phyloP scores from a whole-genome alignment of 2,113 vertebrate species.

The Perccottus glenii region DNA sequence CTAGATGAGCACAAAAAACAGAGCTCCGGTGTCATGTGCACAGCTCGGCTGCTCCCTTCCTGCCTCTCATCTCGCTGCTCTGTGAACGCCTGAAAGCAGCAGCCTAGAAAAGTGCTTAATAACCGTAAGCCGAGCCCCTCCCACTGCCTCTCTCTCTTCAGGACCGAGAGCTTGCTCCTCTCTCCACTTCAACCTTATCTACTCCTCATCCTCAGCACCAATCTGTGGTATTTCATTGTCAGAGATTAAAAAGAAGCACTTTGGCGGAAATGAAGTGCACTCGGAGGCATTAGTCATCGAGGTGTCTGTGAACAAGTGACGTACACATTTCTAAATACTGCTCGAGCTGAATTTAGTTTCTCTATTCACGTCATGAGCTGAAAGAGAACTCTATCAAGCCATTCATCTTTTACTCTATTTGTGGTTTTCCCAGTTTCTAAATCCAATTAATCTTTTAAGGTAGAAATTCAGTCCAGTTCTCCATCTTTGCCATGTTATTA shows the following conservation, averaged over 20 bases:
- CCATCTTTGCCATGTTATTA: too few species aligned
- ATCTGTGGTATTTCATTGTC: slow-evolving; percentile 2
- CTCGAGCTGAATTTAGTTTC: slow-evolving; percentile 2
- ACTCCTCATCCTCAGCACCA: slow-evolving; percentile 11
- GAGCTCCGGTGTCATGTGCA: slow-evolving; percentile 32
- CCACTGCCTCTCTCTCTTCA: slow-evolving; percentile 52
- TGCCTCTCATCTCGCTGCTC: slow-evolving; percentile 30
- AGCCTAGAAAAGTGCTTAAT: slow-evolving; percentile 55
- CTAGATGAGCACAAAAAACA: slow-evolving; percentile 3
- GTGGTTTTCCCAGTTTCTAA: neutral
- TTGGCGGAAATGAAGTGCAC: neutral
- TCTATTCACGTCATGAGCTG: neutral
- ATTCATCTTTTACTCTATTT: neutral
- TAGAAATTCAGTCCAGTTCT: too few species aligned
- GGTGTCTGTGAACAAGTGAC: slow-evolving; percentile 1
- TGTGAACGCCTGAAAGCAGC: slow-evolving; percentile 48
- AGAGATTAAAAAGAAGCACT: slow-evolving; percentile 25
- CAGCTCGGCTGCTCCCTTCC: slow-evolving; percentile 35
- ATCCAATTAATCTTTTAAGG: too few species aligned
- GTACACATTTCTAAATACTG: slow-evolving; percentile 7
- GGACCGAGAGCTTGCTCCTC: slow-evolving; percentile 56
- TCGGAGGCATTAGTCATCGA: slow-evolving; percentile 12
- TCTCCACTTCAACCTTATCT: slow-evolving; percentile 22
- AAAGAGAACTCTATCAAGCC: neutral
- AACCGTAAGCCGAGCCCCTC: slow-evolving; percentile 60